A percentile compares a stretch with the other conserved stretches of the same genome.
Conservation (phyloP, 92 coral and sea anemone species). For the Epizoanthus stellaris region DNA sequence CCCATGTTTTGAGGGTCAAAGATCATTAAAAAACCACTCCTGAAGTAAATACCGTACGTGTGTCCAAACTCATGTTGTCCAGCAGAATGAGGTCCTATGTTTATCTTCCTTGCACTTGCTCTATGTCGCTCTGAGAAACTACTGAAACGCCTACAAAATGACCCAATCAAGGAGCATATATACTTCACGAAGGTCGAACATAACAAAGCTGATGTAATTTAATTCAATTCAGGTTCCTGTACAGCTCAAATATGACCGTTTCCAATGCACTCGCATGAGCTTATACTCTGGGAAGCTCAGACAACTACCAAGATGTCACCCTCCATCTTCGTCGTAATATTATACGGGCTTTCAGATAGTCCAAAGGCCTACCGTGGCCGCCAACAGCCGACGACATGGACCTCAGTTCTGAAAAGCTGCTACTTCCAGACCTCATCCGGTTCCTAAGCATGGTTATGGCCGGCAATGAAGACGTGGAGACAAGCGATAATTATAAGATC, state of each 20-base stretch:
- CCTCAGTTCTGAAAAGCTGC: conserved; percentile 41
- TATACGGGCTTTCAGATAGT: conserved; percentile 50
- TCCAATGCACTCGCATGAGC: conserved; percentile 66
- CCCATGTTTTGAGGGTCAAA: too few species aligned
- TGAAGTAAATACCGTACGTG: too few species aligned
- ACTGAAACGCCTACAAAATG: conserved; percentile 42
- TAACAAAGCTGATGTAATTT: conserved; percentile 54
- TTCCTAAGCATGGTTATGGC: conserved; percentile 57
- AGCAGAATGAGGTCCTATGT: conserved; percentile 50
- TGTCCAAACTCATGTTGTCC: conserved; percentile 43
- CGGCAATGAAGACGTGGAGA: conserved; percentile 55
- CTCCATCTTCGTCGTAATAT: conserved; percentile 52
- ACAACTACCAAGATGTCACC: conserved; percentile 59
- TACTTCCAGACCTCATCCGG: conserved; percentile 55
- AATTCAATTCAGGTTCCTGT: conserved; percentile 55
- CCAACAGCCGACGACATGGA: conserved; percentile 74
- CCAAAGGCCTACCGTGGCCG: conserved; percentile 70
- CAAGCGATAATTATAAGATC: conserved; percentile 36
- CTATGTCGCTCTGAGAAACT: conserved; percentile 56
- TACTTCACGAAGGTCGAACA: conserved; percentile 55
- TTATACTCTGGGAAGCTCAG: conserved; percentile 54
- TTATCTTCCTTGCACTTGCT: conserved; percentile 53
- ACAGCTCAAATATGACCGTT: conserved; percentile 60
- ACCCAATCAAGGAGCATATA: conserved; percentile 46
- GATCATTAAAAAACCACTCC: too few species aligned